Base-by-base conservation (phyloP, 1,140 invertebrate species). In the Drosophila tropicalis region DNA sequence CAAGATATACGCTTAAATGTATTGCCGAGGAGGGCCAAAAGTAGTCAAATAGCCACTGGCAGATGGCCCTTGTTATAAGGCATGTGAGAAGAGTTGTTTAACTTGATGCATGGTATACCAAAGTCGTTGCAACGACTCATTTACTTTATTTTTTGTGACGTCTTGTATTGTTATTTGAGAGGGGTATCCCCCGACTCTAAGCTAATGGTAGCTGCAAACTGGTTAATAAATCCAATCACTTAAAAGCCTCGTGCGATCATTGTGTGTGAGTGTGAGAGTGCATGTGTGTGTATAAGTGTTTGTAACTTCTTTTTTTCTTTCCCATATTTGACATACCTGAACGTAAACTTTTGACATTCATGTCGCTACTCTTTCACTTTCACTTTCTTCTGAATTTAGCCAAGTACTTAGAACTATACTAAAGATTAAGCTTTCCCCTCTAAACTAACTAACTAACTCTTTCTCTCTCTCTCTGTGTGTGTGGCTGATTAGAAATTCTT, bases 401-500 rank as follows among this genome's bases (percentile, higher is more conserved):
- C 17, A 2, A 9, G 2, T 47, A 65, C 62, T 32, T 64, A 76
- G 62, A 76, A 65, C 29, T 12, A 32, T 70, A 58, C 34, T 67
- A 22, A 47, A 17, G 39, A 47, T 15, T 17, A 47, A 41, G 39
- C 36, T 39, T 12, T 39, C 36, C 36, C 10, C 12, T 13, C 12
- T 12, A 1, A 3, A 4, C 36, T 13, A 10, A 2, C 36, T 13
- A 10, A 13, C 36, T 13, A 2, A 4, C 36, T 13, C 15, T 13
- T 12, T 34, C 36, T 17, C 7, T 13, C 9, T 1, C 22, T 17
- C 22, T 17, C 15, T 40, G n/a, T 22, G 34, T 12, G 55, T 41
- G 29, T 39, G 44, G 51, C 22, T 65, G 40, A 67, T 77, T 70
- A 55, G 15, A 76, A 62, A 83, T 86, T 86, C 83, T 87, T 79